Base-by-base conservation (phyloP, 2,888 invertebrate species). In the Lasioglossum leucozonium region DNA sequence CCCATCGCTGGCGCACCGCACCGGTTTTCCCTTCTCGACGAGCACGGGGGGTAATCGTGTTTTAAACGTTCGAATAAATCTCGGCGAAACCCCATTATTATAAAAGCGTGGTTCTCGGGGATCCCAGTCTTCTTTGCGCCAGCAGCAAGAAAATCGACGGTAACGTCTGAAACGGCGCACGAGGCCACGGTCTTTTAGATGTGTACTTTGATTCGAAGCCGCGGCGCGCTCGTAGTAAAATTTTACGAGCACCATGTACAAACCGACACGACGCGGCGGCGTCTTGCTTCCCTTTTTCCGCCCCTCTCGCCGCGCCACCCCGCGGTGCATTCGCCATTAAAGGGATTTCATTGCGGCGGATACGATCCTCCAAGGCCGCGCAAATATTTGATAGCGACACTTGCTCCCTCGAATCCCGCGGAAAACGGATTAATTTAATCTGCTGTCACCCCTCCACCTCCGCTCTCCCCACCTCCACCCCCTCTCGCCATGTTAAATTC, bases 351-450 rank as follows among this genome's bases (percentile, higher is more conserved):
- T 77, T 37, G 37, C 40, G n/a, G 18, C n/a, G 42, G 51, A 69
- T 30, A 44, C 40, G 26, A 22, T 44, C 47, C 71, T 44, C 44
- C 42, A 47, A 71, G n/a, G 71, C 77, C 71, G 47, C 47, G 77
- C 75, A 80, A 80, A 76, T 80, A 80, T 69, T 75, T 75, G 30
- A 75, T 30, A 13, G 18, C 37, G 67, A 79, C 75, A 75, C 67
- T 67, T 55, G 51, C 75, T 30, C 37, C 5, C 37, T 69, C 42
- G 42, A 75, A 42, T 42, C 22, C 34, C n/a, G 16, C 26, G 55
- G 58, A 18, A 71, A 55, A 62, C 40, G 13, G 67, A 72, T 47
- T 72, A 62, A 71, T 81, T 40, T 62, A 77, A 72, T 77, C 62
- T 30, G 47, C 37, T 11, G 0, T 3, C 30, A 2, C 34, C 30